Evolutionary conservation across 2,888 invertebrate species (phyloP), one percentile per base, ranked within the genome.

Genomic region (Rhagonycha lutea): DNA sequence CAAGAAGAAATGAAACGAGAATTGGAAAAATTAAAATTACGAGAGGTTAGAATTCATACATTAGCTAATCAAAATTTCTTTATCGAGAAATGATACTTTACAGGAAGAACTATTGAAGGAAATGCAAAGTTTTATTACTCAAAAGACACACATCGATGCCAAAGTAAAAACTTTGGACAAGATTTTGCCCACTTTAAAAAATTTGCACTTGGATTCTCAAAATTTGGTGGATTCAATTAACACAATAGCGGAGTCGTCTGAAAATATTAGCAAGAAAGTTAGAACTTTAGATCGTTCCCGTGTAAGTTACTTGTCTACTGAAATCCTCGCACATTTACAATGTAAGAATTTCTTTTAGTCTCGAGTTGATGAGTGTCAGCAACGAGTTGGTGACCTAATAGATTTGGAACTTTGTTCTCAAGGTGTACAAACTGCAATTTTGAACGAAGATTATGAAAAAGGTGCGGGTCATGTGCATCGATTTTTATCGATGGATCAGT

Each of bases 391-490:
- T 83, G 98, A 99, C 86, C 91, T 99, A 61, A 93, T 98, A 76
- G 98, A 99, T 86, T 89, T 99, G 70, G 97, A 98, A 87, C 90
- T 97, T 74, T 99, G 99, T 86, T 97, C 98, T 69, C 96, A 98
- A 86, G 99, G 98, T n/a, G 99, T 99, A 0, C 95, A 97, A 80
- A 93, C 95, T 69, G 98, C 99, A 0, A 93, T 99, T 72, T 92
- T 93, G 79, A 95, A 96, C 82, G 98, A 98, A 88, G 98, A 99
- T 87, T 99, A 96, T 88, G 99, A 99, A 88, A 95, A 96, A 88
- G 98, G 98, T 72, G 98, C 99, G 11, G 96, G 94, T 0, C 98
- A 98, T 85, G 95, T 99, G 67, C 96, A 98, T 82, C 91, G 99
- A 63, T 98, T 97, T 88, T 90, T 98, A 62, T 94, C 95, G 72